These are phyloP conservation scores for Cotesia chilonis DNA, from an alignment of 1,140 invertebrate genomes.

Conservation along the genomic window DNA sequence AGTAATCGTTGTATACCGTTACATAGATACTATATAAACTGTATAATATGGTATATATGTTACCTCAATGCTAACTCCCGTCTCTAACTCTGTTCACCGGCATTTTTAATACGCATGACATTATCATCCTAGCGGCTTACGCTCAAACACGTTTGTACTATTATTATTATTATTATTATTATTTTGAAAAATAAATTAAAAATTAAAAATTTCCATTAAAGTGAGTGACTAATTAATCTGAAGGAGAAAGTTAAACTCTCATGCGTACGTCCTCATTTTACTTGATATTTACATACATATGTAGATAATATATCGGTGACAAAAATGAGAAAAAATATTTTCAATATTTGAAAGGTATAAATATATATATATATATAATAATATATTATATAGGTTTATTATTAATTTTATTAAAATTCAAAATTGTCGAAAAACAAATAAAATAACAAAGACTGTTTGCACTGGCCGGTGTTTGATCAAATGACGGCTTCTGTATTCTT, in stretches of 20 bases:
- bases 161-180: neutral
- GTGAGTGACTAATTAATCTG: conserved; percentile 60
- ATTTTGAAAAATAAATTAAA: conserved; percentile 7
- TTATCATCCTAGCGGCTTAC: no score
- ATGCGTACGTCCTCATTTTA: conserved; percentile 26
- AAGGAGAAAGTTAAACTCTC: conserved; percentile 42
- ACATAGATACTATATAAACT: conserved; percentile 45
- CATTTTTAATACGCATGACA: no score
- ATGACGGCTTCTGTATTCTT: no score
- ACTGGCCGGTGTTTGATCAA: no score
- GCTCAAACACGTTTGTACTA: no score
- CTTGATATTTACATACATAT: conserved; percentile 4
- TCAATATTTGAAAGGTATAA: no score
- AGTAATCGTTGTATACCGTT: conserved; percentile 54
- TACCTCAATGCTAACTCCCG: neutral
- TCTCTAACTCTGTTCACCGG: no score
- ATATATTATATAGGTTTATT: no score
- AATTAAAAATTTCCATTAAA: conserved; percentile 33
- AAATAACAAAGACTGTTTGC: no score
- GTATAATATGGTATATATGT: neutral
- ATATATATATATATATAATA: neutral
- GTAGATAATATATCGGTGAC: neutral
- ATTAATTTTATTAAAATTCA: no score
- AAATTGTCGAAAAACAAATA: no score
- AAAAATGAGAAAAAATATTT: no score